These are phyloP conservation scores for Drosophila varians DNA, from an alignment of 1,140 invertebrate species.

Conservation along the genomic window DNA sequence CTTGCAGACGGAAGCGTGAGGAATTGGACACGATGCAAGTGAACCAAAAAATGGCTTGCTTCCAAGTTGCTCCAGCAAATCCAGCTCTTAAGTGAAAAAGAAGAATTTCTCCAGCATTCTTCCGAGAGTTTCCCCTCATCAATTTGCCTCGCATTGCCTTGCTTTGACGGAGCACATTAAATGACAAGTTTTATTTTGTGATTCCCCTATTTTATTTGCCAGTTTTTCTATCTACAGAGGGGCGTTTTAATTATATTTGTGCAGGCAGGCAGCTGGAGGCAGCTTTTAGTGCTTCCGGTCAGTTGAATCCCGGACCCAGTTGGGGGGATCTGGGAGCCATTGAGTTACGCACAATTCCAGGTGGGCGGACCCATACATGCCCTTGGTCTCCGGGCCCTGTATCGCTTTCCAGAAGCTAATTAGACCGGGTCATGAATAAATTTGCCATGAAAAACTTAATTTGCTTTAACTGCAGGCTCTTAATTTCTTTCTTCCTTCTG, in stretches of 20 bases:
- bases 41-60: constrained; percentile 6
- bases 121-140: constrained; percentile 6
- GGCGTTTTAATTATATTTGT: constrained; percentile 79
- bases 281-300: constrained; percentile 73
- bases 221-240: constrained; percentile 19
- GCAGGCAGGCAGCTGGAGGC: constrained; percentile 55
- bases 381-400: constrained; percentile 26
- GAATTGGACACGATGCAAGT: constrained; percentile 22
- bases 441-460: constrained; percentile 38
- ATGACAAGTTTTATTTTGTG: constrained; percentile 63
- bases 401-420: constrained; percentile 60
- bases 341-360: constrained; percentile 74
- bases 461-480: constrained; percentile 15
- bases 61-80: constrained; percentile 2
- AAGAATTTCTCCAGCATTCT: constrained; percentile 11
- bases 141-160: constrained; percentile 41
- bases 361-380: constrained; percentile 64
- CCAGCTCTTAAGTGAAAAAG: constrained; percentile 10
- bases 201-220: constrained; percentile 36
- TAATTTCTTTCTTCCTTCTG: constrained; percentile 4
- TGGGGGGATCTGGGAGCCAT: constrained; percentile 31
- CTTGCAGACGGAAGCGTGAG: not conserved
- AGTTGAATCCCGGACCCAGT: constrained; percentile 39
- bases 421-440: constrained; percentile 55
- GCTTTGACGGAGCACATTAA: constrained; percentile 67